These are phyloP conservation scores for Crotalus horridus DNA, from an alignment of 2,113 vertebrate genomes.

Conservation along the genomic window DNA sequence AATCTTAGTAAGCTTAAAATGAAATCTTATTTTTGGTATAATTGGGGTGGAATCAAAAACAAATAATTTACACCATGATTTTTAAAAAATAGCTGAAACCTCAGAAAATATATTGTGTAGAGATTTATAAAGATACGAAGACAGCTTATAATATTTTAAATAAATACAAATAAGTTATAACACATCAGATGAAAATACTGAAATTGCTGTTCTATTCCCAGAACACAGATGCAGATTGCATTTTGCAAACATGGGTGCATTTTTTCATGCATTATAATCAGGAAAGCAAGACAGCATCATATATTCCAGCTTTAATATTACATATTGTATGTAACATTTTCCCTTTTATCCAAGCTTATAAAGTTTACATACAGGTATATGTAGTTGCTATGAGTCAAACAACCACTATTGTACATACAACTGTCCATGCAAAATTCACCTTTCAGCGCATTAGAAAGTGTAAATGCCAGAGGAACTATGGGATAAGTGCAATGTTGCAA, in stretches of 20 bases:
- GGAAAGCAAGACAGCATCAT: neutral
- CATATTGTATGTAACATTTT: neutral
- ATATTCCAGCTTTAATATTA: neutral
- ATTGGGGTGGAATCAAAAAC: constrained; percentile 50
- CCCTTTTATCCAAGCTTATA: neutral
- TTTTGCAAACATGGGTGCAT: neutral
- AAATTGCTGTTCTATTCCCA: neutral
- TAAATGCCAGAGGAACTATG: neutral
- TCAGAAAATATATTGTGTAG: constrained; percentile 29
- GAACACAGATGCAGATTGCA: neutral
- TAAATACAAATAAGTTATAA: neutral
- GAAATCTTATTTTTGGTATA: constrained; percentile 60
- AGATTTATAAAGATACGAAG: constrained; percentile 27
- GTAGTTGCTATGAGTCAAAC: neutral
- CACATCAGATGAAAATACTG: neutral
- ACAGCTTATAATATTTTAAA: neutral
- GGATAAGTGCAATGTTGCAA: neutral
- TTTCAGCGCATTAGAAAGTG: neutral
- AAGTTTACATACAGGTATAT: neutral
- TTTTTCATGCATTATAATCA: neutral
- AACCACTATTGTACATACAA: neutral
- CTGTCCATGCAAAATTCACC: neutral
- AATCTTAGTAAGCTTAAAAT: constrained; percentile 58
- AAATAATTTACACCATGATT: constrained; percentile 46
- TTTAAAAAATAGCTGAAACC: constrained; percentile 43